Evolutionary conservation across 2,113 vertebrate species (phyloP).

Genomic region (Abramis brama): DNA sequence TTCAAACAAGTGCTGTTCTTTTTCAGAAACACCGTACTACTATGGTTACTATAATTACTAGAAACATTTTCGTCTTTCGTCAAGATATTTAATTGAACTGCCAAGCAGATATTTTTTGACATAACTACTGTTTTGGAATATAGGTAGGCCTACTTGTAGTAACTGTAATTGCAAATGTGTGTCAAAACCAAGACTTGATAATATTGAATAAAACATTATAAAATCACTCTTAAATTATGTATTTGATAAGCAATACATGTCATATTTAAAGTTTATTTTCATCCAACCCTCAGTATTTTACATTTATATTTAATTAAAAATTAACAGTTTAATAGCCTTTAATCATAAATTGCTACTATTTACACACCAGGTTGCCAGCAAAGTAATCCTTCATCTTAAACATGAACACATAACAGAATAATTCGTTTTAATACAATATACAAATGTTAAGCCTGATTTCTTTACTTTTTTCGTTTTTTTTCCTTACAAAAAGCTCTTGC

Average conservation of each 20-base stretch:
- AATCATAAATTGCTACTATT: constrained; percentile 11
- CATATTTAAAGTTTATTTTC: not conserved
- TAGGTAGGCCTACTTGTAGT: too few species aligned
- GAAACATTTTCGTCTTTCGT: too few species aligned
- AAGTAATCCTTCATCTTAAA: constrained; percentile 60
- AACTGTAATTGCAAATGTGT: too few species aligned
- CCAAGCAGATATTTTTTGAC: too few species aligned
- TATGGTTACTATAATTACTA: not conserved
- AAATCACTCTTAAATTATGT: not conserved
- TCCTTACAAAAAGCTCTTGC: not conserved
- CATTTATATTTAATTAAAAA: constrained; percentile 1
- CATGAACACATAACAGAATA: not conserved
- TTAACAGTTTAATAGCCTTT: constrained; percentile 2
- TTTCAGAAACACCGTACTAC: not conserved
- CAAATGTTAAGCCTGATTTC: not conserved
- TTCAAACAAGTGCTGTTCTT: not conserved
- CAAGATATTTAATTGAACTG: too few species aligned
- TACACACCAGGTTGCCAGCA: constrained; percentile 23
- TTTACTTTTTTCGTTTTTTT: not conserved
- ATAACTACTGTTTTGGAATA: too few species aligned
- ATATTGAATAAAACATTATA: not conserved
- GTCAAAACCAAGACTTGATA: not conserved
- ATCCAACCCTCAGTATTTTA: not conserved
- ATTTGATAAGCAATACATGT: not conserved
- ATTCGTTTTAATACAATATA: not conserved